Percentiles rank a stretch among this genome's conserved stretches.
phyloP scores from a whole-genome alignment of 2,797 vertebrate genomes.

The Brachyalestes nurse region DNA sequence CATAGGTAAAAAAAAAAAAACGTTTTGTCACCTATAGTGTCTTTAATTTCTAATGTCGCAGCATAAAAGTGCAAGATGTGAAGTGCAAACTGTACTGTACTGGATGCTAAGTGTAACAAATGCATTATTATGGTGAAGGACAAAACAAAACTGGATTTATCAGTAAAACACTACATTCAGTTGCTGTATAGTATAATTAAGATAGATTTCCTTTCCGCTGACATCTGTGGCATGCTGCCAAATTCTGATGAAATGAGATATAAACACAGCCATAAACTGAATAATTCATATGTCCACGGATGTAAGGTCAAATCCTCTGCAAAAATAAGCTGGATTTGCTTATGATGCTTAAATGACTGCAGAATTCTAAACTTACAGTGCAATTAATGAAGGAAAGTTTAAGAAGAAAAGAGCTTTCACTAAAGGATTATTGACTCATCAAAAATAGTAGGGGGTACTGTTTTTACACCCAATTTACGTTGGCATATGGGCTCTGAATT shows the following conservation, averaged over 20 bases:
- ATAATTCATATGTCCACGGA: conserved; percentile 33
- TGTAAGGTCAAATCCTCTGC: conserved; percentile 3
- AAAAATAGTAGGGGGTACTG: neutral
- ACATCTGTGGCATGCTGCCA: conserved; percentile 35
- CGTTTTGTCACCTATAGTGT: neutral
- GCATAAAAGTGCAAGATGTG: neutral
- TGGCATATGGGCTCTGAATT: too few relatives aligned
- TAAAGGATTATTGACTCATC: neutral
- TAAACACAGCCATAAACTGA: conserved; percentile 32
- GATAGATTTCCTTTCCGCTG: conserved; percentile 7
- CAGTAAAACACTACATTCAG: neutral
- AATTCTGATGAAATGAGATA: conserved; percentile 28
- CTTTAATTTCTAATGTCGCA: neutral
- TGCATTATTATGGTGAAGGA: neutral
- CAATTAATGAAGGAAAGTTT: neutral
- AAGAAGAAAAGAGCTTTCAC: neutral
- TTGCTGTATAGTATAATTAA: conserved; percentile 6
- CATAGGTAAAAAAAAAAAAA: too few relatives aligned
- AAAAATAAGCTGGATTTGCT: conserved; percentile 16
- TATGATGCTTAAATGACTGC: neutral
- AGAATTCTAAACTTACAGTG: neutral
- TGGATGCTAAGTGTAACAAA: conserved; percentile 11
- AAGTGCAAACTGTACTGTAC: neutral
- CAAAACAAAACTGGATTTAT: neutral
- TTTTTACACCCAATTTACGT: neutral